These are phyloP conservation scores for Taeniopygia guttata DNA, from an alignment of 2,797 vertebrate genomes.

Conservation along the genomic window DNA sequence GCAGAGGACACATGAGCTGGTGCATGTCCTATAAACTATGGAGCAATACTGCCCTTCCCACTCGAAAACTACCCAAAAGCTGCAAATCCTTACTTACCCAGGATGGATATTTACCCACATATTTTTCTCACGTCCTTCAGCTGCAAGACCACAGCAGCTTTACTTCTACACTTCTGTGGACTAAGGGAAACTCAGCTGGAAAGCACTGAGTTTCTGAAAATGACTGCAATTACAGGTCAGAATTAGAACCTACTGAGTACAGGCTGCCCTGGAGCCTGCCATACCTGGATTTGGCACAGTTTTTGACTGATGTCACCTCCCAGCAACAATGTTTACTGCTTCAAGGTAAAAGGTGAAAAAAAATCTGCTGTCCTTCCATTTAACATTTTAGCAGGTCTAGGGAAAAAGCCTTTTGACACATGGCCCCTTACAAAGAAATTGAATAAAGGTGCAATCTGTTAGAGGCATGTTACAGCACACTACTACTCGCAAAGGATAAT, in stretches of 20 bases:
- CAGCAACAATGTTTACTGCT: constrained; percentile 20
- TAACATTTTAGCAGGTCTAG: constrained; percentile 18
- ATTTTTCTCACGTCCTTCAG: not conserved
- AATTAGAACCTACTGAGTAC: not conserved
- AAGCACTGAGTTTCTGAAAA: not conserved
- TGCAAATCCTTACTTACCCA: not conserved
- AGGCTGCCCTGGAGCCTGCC: not conserved
- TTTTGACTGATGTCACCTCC: constrained; percentile 24
- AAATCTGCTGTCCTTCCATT: constrained; percentile 24
- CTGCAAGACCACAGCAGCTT: not conserved
- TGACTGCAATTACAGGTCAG: constrained; percentile 10
- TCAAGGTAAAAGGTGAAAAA: constrained; percentile 30
- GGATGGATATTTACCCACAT: not conserved
- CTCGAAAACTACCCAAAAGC: not conserved
- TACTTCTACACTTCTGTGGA: not conserved
- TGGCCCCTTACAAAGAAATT: not conserved
- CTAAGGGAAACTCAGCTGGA: not conserved
- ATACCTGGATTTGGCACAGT: not conserved
- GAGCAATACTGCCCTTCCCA: not conserved
- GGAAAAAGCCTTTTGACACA: constrained; percentile 38
- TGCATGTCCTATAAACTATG: accelerated
- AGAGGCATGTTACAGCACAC: not conserved
- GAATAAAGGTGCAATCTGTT: constrained; percentile 40
- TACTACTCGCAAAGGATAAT: not conserved
- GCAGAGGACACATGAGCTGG: not conserved